Percentiles rank a stretch among this genome's conserved stretches.
Evolutionary conservation across 2,888 invertebrate genomes (phyloP).

Genomic region (Patella ulyssiponensis): DNA sequence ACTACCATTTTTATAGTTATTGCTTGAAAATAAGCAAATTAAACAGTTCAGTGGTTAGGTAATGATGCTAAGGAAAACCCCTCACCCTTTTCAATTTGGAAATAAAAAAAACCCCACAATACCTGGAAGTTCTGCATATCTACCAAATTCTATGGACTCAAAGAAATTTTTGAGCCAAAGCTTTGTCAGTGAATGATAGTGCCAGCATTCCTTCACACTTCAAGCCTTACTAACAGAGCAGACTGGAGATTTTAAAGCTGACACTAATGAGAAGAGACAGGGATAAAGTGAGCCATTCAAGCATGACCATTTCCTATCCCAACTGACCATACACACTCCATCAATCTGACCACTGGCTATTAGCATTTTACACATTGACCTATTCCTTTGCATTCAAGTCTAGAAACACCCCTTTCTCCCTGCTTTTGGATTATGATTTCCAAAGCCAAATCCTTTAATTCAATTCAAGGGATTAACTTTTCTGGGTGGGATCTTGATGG

Average conservation of each 20-base stretch:
- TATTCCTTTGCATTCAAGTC: not conserved
- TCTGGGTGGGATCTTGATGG: not conserved
- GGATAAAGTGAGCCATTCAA: constrained; percentile 1
- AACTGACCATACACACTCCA: not conserved
- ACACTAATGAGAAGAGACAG: not conserved
- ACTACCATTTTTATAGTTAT: no score
- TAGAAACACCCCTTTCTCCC: not conserved
- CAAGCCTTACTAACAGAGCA: not conserved
- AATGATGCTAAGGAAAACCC: no score
- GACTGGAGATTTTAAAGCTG: constrained; percentile 1
- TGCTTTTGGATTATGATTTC: not conserved
- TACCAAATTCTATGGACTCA: no score
- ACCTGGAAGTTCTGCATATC: no score
- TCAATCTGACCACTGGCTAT: constrained; percentile 5
- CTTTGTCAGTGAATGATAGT: no score
- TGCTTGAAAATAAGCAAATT: no score
- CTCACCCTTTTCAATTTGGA: no score
- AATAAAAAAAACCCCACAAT: no score
- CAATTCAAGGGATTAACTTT: not conserved
- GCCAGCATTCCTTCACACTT: not conserved
- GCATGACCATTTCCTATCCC: constrained; percentile 6
- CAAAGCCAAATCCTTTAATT: constrained; percentile 1
- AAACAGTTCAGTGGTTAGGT: no score
- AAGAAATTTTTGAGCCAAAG: no score
- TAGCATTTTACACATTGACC: not conserved